These are phyloP conservation scores for Aporophyla lueneburgensis DNA, from an alignment of 2,888 invertebrate genomes.

Conservation along the genomic window DNA sequence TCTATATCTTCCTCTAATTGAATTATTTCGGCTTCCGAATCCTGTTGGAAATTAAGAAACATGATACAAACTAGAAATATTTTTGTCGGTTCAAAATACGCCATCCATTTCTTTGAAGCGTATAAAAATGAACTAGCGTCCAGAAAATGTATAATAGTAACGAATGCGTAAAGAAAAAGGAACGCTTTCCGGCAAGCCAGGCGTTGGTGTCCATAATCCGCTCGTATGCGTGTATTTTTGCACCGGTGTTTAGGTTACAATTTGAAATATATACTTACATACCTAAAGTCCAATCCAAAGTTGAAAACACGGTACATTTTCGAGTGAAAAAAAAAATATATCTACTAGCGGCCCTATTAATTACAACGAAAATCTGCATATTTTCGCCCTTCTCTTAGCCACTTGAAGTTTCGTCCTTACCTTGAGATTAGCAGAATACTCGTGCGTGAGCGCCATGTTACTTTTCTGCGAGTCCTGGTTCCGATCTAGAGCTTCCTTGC, in stretches of 20 bases:
- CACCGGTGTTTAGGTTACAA: background rate
- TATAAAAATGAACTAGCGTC: background rate
- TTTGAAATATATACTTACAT: background rate
- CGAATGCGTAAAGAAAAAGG: background rate
- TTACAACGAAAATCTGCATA: background rate
- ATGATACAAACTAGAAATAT: background rate
- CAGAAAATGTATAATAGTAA: background rate
- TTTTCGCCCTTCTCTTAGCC: background rate
- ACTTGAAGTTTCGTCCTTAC: slow-evolving; percentile 66
- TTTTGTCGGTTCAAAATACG: background rate
- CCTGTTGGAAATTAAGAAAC: slow-evolving; percentile 80
- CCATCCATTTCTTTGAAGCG: background rate
- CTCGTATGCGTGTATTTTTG: background rate
- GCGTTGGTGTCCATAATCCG: background rate
- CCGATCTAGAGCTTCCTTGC: slow-evolving; percentile 91
- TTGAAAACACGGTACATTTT: background rate
- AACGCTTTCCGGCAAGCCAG: background rate
- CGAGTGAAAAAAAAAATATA: background rate
- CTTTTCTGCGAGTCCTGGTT: slow-evolving; percentile 90
- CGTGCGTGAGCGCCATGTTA: slow-evolving; percentile 91
- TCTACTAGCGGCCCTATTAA: background rate
- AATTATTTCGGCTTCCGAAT: slow-evolving; percentile 93
- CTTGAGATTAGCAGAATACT: slow-evolving; percentile 89
- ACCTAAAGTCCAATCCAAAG: no score
- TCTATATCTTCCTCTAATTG: slow-evolving; percentile 93